Percentiles rank a stretch among this genome's conserved stretches.
These are phyloP conservation scores for Eilema caniola DNA, from an alignment of 2,888 invertebrate genomes.

Conservation along the genomic window DNA sequence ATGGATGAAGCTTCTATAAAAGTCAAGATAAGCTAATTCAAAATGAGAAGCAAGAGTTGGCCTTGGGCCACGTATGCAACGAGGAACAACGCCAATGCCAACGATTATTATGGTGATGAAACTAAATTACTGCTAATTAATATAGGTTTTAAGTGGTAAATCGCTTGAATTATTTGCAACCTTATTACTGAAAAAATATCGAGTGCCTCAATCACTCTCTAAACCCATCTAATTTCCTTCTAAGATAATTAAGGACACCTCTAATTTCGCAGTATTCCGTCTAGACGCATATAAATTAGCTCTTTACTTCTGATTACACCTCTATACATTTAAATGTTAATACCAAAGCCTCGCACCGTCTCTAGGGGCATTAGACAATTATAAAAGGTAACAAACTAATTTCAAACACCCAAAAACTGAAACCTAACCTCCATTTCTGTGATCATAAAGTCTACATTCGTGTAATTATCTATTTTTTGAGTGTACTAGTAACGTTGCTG, in stretches of 20 bases:
- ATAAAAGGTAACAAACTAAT: slow-evolving; percentile 55
- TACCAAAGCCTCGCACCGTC: slow-evolving; percentile 71
- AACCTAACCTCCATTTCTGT: slow-evolving; percentile 20
- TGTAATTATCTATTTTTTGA: neutral
- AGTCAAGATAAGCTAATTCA: no score
- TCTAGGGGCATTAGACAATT: slow-evolving; percentile 74
- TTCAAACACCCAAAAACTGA: slow-evolving; percentile 18
- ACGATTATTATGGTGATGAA: no score
- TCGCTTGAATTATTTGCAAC: no score
- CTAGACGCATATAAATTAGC: slow-evolving; percentile 79
- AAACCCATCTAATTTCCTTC: slow-evolving; percentile 28
- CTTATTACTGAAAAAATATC: no score
- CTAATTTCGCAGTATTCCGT: slow-evolving; percentile 65
- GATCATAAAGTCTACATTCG: neutral
- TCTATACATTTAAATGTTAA: slow-evolving; percentile 81
- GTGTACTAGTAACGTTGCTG: slow-evolving; percentile 30
- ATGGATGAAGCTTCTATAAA: no score
- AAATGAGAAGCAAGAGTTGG: no score
- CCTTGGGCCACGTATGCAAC: no score
- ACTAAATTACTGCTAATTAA: no score
- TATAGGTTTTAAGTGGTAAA: no score
- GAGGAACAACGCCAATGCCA: no score
- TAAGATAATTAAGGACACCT: slow-evolving; percentile 47
- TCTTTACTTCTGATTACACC: slow-evolving; percentile 74
- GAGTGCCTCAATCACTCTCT: neutral